A percentile compares a stretch with the other conserved stretches of the same genome.
phyloP scores from a whole-genome alignment of 2,888 invertebrate genomes.

The Synergus japonicus region DNA sequence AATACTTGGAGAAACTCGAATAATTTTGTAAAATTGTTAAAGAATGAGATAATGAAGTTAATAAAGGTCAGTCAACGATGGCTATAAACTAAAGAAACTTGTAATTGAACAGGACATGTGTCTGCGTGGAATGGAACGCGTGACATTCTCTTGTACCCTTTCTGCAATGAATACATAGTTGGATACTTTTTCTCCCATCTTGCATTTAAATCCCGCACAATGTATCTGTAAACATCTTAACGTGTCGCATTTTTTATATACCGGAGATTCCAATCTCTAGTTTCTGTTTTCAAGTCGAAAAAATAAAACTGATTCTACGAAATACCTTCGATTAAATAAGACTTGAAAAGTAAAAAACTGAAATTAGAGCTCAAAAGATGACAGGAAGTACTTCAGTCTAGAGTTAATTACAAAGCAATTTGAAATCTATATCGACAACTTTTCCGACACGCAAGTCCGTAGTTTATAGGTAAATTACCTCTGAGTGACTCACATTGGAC shows the following conservation, averaged over 20 bases:
- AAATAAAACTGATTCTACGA: background rate
- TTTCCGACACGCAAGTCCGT: background rate
- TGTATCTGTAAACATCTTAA: background rate
- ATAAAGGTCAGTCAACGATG: background rate
- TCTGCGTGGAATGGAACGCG: background rate
- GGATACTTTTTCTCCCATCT: background rate
- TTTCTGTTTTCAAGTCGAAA: background rate
- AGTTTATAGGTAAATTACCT: slow-evolving; percentile 7
- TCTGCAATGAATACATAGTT: background rate
- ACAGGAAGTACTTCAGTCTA: slow-evolving; percentile 1
- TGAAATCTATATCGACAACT: slow-evolving; percentile 22
- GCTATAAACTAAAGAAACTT: background rate
- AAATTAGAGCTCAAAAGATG: background rate
- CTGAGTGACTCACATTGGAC: slow-evolving; percentile 20
- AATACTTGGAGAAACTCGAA: background rate
- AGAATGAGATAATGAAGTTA: background rate
- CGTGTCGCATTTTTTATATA: background rate
- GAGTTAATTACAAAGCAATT: slow-evolving; percentile 11
- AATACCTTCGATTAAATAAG: background rate
- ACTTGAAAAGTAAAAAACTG: background rate
- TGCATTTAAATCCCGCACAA: background rate
- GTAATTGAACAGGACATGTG: background rate
- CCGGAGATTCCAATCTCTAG: background rate
- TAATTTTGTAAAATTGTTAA: background rate
- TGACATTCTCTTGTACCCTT: slow-evolving; percentile 1